phyloP scores from a whole-genome alignment of 2,797 vertebrate genomes.

The Scomberomorus guttatus region DNA sequence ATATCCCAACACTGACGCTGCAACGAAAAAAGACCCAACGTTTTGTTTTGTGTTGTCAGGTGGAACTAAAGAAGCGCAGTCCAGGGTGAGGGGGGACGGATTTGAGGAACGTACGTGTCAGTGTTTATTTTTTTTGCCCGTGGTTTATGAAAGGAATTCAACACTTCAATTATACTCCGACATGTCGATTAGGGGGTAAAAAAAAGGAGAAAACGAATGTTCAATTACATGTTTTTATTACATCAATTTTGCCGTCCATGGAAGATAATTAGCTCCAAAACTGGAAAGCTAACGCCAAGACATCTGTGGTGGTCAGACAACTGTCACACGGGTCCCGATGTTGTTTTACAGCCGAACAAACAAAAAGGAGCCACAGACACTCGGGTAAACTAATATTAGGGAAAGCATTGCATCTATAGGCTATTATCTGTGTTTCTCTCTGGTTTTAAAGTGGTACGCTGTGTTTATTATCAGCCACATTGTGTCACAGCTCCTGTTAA shows the following conservation, averaged over 20 bases:
- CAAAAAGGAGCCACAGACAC: not conserved
- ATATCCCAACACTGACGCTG: too few relatives aligned
- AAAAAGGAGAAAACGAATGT: not conserved
- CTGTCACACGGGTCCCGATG: slow-evolving; percentile 17
- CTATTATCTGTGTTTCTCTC: not conserved
- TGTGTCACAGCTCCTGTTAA: not conserved
- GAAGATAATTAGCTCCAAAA: not conserved
- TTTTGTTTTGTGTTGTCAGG: not conserved
- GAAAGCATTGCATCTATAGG: not conserved
- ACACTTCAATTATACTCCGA: fast-evolving
- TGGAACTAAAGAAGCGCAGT: slow-evolving; percentile 48
- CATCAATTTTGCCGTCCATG: not conserved
- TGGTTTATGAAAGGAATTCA: not conserved
- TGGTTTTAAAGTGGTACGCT: not conserved
- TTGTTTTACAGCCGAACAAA: not conserved
- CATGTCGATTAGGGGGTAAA: not conserved
- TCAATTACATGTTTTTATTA: not conserved
- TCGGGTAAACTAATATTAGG: slow-evolving; percentile 45
- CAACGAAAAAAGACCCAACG: not conserved
- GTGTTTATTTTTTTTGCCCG: not conserved
- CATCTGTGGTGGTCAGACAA: not conserved
- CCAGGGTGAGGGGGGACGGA: slow-evolving; percentile 33
- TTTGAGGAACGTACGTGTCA: slow-evolving; percentile 51
- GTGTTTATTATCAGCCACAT: too few relatives aligned
- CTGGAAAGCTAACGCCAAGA: not conserved